Evolutionary conservation across 2,797 vertebrate species (phyloP), one percentile per base, ranked within the genome.

Genomic region (Cottoperca gobio): DNA sequence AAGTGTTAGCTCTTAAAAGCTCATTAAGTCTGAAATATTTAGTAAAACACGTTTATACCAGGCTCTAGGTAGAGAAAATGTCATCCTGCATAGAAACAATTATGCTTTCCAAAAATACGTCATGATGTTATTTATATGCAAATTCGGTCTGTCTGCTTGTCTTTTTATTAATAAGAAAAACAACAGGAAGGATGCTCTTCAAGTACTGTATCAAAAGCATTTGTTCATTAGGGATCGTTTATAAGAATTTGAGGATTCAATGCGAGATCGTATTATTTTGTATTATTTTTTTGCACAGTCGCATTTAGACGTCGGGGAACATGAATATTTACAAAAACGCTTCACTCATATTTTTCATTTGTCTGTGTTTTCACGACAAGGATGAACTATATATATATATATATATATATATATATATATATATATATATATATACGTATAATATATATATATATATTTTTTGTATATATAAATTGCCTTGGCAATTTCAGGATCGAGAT

Each of bases 141-240:
- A 0, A 37, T 65, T 54, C 28, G 23, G 0, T 26, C 0, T 61
- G 35, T 50, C 8, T 50, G 16, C 1, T 2, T 28, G n/a, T 2
- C 11, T 79, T 49, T 67, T 72, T 19, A 31, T 58, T 21, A 13
- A 17, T 4, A 17, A 40, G n/a, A 37, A 13, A 43, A 45, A 70
- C 24, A 57, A 43, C 24, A 63, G 16, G 24, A 31, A 24, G 9
- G 24, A 23, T 63, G 21, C 7, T 54, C 23, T 4, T 52, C 11
- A 24, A n/a, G 23, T 19, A 26, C 6, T 12, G 1, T 6, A 21
- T 8, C 3, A 23, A 16, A 66, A 31, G 6, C 6, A 24, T 42
- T 5, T 55, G 11, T 40, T 57, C 21, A 53, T 16, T 4, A 14
- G 1, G 2, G 4, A 19, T 55, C 6, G 1, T 24, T 40, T 23